These are phyloP conservation scores for Pemphredon lugubris DNA, from an alignment of 2,888 invertebrate genomes.

Conservation along the genomic window DNA sequence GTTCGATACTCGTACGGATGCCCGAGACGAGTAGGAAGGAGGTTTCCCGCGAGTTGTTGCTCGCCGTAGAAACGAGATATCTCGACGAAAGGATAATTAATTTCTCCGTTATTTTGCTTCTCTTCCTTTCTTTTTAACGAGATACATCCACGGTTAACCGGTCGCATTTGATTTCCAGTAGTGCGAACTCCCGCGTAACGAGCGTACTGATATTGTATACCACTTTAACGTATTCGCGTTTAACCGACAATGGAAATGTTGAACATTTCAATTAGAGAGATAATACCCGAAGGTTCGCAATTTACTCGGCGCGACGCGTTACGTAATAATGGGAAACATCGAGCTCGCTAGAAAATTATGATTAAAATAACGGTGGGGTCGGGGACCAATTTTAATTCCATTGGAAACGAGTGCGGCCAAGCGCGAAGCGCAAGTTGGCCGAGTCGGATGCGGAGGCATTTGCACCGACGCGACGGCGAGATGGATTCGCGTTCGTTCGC, in stretches of 20 bases:
- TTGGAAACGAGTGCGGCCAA: neutral
- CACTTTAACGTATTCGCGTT: neutral
- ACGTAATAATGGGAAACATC: neutral
- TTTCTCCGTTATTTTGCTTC: neutral
- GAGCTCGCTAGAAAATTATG: neutral
- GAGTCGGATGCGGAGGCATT: conserved; percentile 24
- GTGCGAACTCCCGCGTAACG: too few species aligned
- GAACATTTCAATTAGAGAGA: neutral
- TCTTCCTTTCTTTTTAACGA: too few species aligned
- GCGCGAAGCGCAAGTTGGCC: conserved; percentile 15
- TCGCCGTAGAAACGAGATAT: conserved; percentile 22
- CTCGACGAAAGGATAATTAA: neutral
- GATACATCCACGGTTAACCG: too few species aligned
- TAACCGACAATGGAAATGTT: neutral
- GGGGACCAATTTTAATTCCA: neutral
- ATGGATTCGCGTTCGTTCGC: conserved; percentile 2
- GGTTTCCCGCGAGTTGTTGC: conserved; percentile 42
- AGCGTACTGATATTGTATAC: too few species aligned
- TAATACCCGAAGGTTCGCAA: neutral
- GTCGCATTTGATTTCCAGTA: neutral
- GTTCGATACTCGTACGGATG: conserved; percentile 19
- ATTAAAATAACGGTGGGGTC: neutral
- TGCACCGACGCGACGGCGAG: conserved; percentile 3
- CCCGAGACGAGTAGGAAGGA: conserved; percentile 38
- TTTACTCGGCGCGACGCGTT: too few species aligned